Evolutionary conservation across 2,888 invertebrate species (phyloP), one percentile per base, ranked within the genome.

Genomic region (Lymantria dispar): DNA sequence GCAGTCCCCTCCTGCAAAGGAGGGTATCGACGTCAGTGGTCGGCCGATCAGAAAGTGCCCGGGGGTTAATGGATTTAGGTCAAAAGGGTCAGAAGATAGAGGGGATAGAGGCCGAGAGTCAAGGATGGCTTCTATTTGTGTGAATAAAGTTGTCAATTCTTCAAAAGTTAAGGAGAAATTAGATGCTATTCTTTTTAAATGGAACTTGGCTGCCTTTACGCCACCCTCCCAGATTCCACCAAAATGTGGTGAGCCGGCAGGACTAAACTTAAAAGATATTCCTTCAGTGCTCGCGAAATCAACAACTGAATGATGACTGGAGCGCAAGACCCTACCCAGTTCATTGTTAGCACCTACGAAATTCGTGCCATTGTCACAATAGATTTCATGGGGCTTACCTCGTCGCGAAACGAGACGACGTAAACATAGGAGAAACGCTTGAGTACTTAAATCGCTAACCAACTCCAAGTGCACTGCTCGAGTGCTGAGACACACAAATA

Each of bases 81-180:
- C 51, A 5, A 0, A 2, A 0, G 51, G 51, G 22, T 52, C 51
- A 0, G 51, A 14, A 10, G 51, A 52, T 10, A 52, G 7, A 14
- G 51, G 51, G 33, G 43, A 29, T 0, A 47, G 30, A 9, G 47
- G 51, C 0, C 47, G 44, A n/a, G 50, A 51, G 10, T 51, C 47
- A 1, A 51, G 43, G 13, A 47, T 51, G 0, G 50, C 50, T 8
- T 52, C 51, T 12, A 52, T 44, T 40, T 47, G 51, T 1, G 44
- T 9, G 12, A 52, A 52, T 9, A 52, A 15, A 0, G 51, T 52
- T 5, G 10, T n/a, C 29, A 52, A 30, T 12, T 52, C 51, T 10
- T 52, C 51, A 10, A 29, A 44, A 12, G 51, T 52, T 3, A 52
- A 41, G 13, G 31, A 31, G 0, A 12, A n/a, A 13, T 47, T 43